Percentiles rank a stretch among this genome's conserved stretches.
phyloP scores from a whole-genome alignment of 2,113 vertebrate species.

The Cyanistes caeruleus region DNA sequence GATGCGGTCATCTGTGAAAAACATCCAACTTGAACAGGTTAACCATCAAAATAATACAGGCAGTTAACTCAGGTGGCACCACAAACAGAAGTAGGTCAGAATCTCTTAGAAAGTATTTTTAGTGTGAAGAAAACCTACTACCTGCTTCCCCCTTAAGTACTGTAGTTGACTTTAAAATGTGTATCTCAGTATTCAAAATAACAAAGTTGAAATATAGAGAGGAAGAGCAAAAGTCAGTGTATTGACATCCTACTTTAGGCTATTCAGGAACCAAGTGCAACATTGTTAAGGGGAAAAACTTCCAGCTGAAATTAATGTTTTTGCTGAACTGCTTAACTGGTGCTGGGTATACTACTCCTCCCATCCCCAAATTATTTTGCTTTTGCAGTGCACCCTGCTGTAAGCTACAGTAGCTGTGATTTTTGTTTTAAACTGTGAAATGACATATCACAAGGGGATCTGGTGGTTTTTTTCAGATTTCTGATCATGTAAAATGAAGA shows the following conservation, averaged over 20 bases:
- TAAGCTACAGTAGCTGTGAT: conserved; percentile 69
- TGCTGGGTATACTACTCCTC: conserved; percentile 12
- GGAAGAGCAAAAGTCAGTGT: background rate
- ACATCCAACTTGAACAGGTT: background rate
- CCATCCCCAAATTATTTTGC: conserved; percentile 28
- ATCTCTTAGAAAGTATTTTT: background rate
- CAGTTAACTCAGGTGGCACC: conserved; percentile 37
- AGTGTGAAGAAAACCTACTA: background rate
- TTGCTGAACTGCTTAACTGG: conserved; percentile 45
- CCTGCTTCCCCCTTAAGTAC: conserved; percentile 46
- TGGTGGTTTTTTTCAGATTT: conserved; percentile 14
- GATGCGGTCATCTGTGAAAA: background rate
- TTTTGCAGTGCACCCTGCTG: conserved; percentile 50
- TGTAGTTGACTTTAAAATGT: conserved; percentile 43
- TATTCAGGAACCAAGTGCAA: conserved; percentile 17
- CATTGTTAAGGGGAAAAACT: conserved; percentile 3
- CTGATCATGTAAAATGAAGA: conserved; percentile 40
- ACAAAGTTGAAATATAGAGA: background rate
- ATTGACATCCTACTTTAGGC: background rate
- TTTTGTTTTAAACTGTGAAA: conserved; percentile 78
- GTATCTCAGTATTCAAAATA: conserved; percentile 1
- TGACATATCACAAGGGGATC: conserved; percentile 62
- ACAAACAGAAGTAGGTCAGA: conserved; percentile 37
- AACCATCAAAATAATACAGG: background rate
- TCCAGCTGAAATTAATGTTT: conserved; percentile 17